Percentiles rank a stretch among this genome's conserved stretches.
These are phyloP conservation scores for Heloderma charlesbogerti DNA, from an alignment of 2,113 vertebrate genomes.

Conservation along the genomic window DNA sequence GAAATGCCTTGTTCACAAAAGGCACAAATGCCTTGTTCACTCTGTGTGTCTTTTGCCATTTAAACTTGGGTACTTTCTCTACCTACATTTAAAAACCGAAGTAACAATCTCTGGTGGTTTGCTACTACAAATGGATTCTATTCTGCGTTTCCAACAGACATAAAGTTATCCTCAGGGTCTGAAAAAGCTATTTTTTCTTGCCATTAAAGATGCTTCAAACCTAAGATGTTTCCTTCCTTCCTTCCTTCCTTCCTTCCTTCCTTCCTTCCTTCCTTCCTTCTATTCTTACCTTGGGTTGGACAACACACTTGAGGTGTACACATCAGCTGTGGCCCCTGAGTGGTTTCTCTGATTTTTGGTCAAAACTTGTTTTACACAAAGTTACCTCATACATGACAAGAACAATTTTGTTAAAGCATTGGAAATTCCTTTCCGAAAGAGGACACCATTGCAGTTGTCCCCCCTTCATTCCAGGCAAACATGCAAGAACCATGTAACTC, in stretches of 20 bases:
- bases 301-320: conserved; percentile 27
- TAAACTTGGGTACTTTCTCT: neutral
- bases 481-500: neutral
- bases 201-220: too few relatives aligned
- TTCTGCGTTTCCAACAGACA: neutral
- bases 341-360: conserved; percentile 32
- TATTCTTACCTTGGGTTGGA: conserved; percentile 2
- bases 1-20: neutral
- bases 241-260: too few relatives aligned
- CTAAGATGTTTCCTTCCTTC: neutral
- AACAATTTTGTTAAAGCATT: neutral
- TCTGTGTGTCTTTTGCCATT: neutral
- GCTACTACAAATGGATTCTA: neutral
- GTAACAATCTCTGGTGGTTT: too few relatives aligned
- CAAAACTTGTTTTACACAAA: conserved; percentile 45
- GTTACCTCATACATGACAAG: neutral
- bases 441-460: neutral
- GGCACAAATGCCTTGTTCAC: too few relatives aligned
- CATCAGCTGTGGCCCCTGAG: conserved; percentile 9
- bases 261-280: neutral
- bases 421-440: conserved; percentile 41
- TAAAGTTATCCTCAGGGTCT: neutral
- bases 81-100: neutral
- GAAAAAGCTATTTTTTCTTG: neutral
- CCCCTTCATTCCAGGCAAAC: neutral